Base-by-base conservation (phyloP, 2,113 vertebrate genomes). In the Lanius ludovicianus region DNA sequence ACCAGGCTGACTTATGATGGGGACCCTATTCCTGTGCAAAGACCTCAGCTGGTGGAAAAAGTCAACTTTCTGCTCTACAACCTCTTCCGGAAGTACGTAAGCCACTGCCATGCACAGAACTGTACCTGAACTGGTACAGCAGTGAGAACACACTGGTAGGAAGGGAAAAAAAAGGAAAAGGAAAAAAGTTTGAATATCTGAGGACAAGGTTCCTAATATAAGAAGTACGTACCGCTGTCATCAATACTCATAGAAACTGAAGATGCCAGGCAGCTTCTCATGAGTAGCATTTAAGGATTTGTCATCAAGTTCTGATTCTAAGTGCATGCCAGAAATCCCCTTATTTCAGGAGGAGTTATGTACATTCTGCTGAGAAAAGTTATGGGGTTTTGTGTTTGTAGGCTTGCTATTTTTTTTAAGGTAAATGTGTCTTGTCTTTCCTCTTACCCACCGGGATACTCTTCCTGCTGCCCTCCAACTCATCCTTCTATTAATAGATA, bases 1-100 rank as follows among this genome's bases (percentile, higher is more conserved):
- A 96, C 98, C 46, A 99, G 99, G 78, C 98, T 99, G 90, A 99
- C 99, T 2, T 99, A 99, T 0, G 99, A 99, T 55, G 99, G 99
- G 13, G 99, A 99, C 83, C 99, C 99, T 5, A 99, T 99, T 82
- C 98, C 99, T 1, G 49, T 99, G 84, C 99, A 99, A 70, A 99
- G 98, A 74, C 98, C 98, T 41, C 99, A 99, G 95, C 97, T 99
- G 97, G 97, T 99, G 64, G 99, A 99, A 79, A 98, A 98, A 94
- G 98, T 99, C 68, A 99, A 99, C 92, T 99, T 98, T 91, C 97
- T 99, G 81, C 98, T 99, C 94, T 99, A 98, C 97, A 98, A 98
- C 65, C 98, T 99, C 74, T 99, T 99, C 97, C 98, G 98, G 93
- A 99, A 99, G 99, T 99, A 96, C 76, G 94, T 97, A 74, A 91